Evolutionary conservation across 2,797 vertebrate species (phyloP), one percentile per base, ranked within the genome.

Genomic region (Sebastes flavidus): DNA sequence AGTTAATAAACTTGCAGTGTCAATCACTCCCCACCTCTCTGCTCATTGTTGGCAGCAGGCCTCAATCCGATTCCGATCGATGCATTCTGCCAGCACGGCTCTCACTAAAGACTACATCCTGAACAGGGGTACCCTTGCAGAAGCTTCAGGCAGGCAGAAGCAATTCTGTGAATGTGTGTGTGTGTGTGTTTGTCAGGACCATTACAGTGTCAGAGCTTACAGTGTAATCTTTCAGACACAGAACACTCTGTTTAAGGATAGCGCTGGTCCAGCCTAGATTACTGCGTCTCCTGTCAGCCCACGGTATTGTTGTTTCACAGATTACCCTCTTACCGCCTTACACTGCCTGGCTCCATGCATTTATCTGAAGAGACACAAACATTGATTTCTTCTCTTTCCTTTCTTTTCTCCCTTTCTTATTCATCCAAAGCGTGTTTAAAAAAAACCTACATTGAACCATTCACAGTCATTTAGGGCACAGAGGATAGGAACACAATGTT

Each of bases 261-360:
- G 89, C 11, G 34, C 77, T 56, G 87, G 87, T 92, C 89, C 88
- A 83, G 87, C 84, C 85, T 90, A 92, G 94, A 94, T 94, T 89
- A 92, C 87, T 65, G 89, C 69, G 18, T 91, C 89, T 92, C 77
- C 75, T 91, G 89, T 92, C 91, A 89, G 83, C 87, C 89, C 81
- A 49, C 24, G 69, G 85, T 88, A 92, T 93, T 95, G 93, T 94
- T 88, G 91, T 91, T 90, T 87, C 91, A 80, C 83, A 93, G 91
- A 94, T 94, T 93, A 92, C 88, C 80, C 86, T 92, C 78, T 91
- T 88, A 89, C 90, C 30, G 72, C 84, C 86, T 83, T 62, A 85
- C 83, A 80, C 84, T 65, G 79, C 80, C 59, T 9, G 72, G 84
- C 88, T 90, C 75, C 67, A 49, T 83, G 81, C 89, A 91, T 92